Evolutionary conservation across 2,888 invertebrate species (phyloP), one percentile per base, ranked within the genome.

Genomic region (Ctenicera cuprea): DNA sequence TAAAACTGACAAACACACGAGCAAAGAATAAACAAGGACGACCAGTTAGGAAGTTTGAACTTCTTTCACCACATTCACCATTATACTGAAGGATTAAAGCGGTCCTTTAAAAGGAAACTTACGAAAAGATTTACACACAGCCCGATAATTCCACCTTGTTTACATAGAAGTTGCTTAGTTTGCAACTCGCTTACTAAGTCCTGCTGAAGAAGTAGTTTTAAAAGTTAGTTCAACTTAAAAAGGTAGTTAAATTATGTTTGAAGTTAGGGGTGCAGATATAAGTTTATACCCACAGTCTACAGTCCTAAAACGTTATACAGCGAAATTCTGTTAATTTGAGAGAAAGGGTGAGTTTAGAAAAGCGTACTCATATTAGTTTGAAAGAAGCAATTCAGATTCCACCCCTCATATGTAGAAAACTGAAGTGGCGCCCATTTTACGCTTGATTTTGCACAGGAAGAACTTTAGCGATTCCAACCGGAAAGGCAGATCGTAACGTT

Each of bases 21-120:
- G 45, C 69, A 66, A 71, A 73, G 69, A 72, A 75, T 61, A 70
- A 75, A 66, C 62, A 37, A 65, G 74, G 57, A 59, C 38, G 18
- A 9, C 12, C 68, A 74, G 71, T 68, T 71, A 65, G 41, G 38
- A 59, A 59, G 59, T 59, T 59, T 18, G 37, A 59, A 38, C 38
- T 59, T 59, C 59, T 52, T 52, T 59, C 72, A 41, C 69, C 62
- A 71, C 74, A 71, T 62, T 62, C 66, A 62, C 72, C 72, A 74
- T 76, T 76, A 74, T 74, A 72, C 72, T 63, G 72, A 50, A 59
- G 71, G 76, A 72, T 76, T 74, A 72, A 62, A 68, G 22, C 22
- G 43, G 59, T 48, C 41, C 14, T 45, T 48, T 37, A 20, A 26
- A 37, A 20, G 57, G 37, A 59, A 59, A 59, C 57, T 59, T 59